Base-by-base conservation (phyloP, 2,888 invertebrate species). In the Andrena bicolor region DNA sequence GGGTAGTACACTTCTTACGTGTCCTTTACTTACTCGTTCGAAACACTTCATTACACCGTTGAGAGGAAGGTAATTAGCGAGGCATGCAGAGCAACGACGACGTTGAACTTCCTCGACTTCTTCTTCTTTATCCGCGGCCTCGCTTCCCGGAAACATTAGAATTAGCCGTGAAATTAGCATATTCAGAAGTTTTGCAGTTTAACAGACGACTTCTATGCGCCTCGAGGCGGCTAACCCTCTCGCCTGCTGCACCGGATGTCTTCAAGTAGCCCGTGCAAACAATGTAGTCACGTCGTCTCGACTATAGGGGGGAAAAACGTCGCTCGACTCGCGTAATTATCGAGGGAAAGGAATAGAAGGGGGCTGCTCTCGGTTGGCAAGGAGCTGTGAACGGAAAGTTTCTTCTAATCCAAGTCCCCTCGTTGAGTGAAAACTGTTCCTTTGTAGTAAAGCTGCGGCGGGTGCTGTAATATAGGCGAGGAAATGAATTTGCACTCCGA, bases 121-220 rank as follows among this genome's bases (percentile, higher is more conserved):
- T 75, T 41, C 71, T 70, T 73, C 75, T 58, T 77, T 74, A 76
- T 77, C 74, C 81, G 69, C 65, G 87, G 74, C 84, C 83, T 60
- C 84, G 83, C 86, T 89, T 84, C 86, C 76, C 71, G 85, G 90
- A 84, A 90, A 90, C 90, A 88, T 88, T 88, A 87, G 87, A 89
- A 90, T 89, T 88, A 90, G 84, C 86, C 89, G 82, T 89, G 90
- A 88, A 90, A 90, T 90, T 90, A 90, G 90, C 90, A 90, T 90
- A 89, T 88, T 89, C 88, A 82, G 79, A 90, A 90, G 90, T 90
- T 90, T 89, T 87, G 86, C 89, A 87, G 85, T 90, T 90, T 87
- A 85, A 87, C 87, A 86, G 86, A 88, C 88, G 88, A 86, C 85
- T 86, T 78, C 80, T 79, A 83, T 79, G 80, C 80, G 70, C 76